These are phyloP conservation scores for Nanger granti DNA, from an alignment of 2,113 vertebrate genomes.

Conservation along the genomic window DNA sequence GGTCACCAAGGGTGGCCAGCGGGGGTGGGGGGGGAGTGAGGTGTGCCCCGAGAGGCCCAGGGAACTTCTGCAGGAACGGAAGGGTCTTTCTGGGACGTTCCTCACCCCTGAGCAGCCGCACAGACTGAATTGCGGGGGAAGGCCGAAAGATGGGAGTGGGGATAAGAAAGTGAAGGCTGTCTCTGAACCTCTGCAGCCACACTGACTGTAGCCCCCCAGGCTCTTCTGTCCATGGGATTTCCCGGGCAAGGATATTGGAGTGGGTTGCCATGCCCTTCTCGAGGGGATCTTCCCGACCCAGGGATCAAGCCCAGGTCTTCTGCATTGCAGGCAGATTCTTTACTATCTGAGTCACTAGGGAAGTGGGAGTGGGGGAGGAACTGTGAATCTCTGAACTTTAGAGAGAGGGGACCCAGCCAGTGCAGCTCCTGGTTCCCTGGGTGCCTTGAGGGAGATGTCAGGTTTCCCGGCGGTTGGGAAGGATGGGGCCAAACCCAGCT, in stretches of 20 bases:
- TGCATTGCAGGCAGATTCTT: not conserved
- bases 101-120: not conserved
- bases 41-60: not conserved
- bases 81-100: not conserved
- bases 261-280: not conserved
- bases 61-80: not conserved
- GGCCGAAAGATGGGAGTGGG: not conserved
- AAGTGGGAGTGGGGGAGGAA: rapidly evolving
- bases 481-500: not conserved
- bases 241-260: not conserved
- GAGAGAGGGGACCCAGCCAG: not conserved
- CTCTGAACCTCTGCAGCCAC: not conserved
- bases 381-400: not conserved
- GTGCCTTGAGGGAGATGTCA: not conserved
- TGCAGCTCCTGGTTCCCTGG: not conserved
- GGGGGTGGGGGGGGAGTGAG: no score
- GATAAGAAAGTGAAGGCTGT: not conserved
- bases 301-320: not conserved
- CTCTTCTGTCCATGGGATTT: not conserved
- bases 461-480: rapidly evolving
- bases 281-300: not conserved
- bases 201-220: not conserved
- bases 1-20: rapidly evolving
- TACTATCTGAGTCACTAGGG: not conserved
- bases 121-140: not conserved